Base-by-base conservation (phyloP, 2,113 vertebrate species). In the Aplodontia rufa region DNA sequence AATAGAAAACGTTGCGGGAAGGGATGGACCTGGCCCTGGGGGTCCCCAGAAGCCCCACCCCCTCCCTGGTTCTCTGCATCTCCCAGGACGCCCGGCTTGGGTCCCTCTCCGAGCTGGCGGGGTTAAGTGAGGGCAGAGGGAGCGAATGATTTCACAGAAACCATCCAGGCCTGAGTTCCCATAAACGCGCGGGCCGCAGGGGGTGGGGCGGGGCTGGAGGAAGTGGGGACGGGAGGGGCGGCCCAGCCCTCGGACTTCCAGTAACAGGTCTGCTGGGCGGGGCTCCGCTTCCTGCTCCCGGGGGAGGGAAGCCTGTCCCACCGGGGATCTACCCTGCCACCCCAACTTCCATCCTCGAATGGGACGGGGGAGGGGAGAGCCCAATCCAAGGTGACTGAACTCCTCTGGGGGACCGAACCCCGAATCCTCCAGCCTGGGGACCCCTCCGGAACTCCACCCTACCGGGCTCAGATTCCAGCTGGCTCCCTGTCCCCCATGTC, bases 141-240 rank as follows among this genome's bases (percentile, higher is more conserved):
- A 79, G 95, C 53, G 91, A 96, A 93, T 69, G 97, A 97, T 97
- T 97, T 97, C 97, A 97, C 96, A 97, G 97, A 96, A 97, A 97
- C 96, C 79, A 80, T 93, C 95, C 93, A 78, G 87, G 97, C 96
- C 96, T 26, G 79, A 98, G 97, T 98, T 98, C 97, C 97, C 97
- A 98, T 98, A 98, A 98, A 97, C 94, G 96, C 97, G 94, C 96
- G 95, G 93, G 94, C 97, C 83, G 91, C 93, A 84, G 97, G 95
- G 96, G 95, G 97, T 95, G 96, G 94, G 96, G 97, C 96, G 97
- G 95, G 97, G 95, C 91, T 93, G 97, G 96, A 96, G 97, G 96
- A 98, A 98, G 97, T 97, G 97, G 97, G 97, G 97, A 97, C 94
- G 97, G 97, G 97, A 97, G 97, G 97, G 97, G 97, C 97, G 96